Base-by-base conservation (phyloP, 2,888 invertebrate genomes). In the Alloplasta piceator region DNA sequence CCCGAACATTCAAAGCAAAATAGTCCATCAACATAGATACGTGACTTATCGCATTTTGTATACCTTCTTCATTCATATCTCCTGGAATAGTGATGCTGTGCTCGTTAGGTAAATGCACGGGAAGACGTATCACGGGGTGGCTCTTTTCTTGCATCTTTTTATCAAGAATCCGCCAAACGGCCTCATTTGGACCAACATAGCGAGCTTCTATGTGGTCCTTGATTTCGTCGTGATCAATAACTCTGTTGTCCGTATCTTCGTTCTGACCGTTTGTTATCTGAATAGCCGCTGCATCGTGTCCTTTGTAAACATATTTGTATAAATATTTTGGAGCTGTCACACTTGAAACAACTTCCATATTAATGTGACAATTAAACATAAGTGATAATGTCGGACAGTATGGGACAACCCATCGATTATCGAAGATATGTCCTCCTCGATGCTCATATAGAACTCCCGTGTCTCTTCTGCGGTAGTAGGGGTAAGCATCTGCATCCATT, bases 401-500 rank as follows among this genome's bases (percentile, higher is more conserved):
- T 14, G 89, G 89, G 9, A 91, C 90, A 36, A 90, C 87, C 84
- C 85, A 88, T 6, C 85, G 71, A 77, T 90, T 91, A 78, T 91
- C 88, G 52, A 88, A 56, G 63, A 36, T 52, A 50, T 75, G 56
- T 52, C 81, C 78, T 61, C 70, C 61, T 6, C 58, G 39, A 58
- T 68, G 74, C 43, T 60, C 61, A 43, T 76, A 80, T 50, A 52
- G 71, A 16, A 46, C 77, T 26, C 82, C 85, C 64, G 77, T 85
- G 77, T 86, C 74, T 61, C 83, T 76, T 55, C 84, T 74, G 38
- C 72, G 82, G 72, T 86, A 87, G 10, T 76, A 26, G 41, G 86
- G 86, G 81, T 87, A 88, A 5, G 87, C 86, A 64, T 87, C 84
- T 75, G 80, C 84, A 80, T 82, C 78, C 50, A 82, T 79, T 39